Evolutionary conservation across 2,113 vertebrate genomes (phyloP).

Genomic region (Petrocephalus zakoni): DNA sequence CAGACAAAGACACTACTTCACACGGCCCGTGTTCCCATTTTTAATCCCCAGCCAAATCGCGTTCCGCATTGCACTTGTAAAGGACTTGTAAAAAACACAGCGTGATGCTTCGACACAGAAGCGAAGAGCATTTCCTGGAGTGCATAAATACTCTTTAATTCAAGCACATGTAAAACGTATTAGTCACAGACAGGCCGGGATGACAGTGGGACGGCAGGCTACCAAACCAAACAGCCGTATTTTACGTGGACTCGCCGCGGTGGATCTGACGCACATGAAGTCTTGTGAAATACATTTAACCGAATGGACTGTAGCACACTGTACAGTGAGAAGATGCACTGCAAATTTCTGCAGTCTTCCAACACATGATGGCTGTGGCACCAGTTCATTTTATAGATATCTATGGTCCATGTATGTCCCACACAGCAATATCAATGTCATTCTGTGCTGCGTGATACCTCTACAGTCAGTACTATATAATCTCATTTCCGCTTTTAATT

Average conservation of each 20-base stretch:
- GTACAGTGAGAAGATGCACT: neutral
- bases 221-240: neutral
- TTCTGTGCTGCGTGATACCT: neutral
- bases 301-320: neutral
- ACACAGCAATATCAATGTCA: neutral
- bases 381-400: neutral
- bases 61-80: neutral
- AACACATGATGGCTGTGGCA: neutral
- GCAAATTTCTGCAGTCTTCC: neutral
- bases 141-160: neutral
- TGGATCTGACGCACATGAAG: neutral
- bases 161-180: neutral
- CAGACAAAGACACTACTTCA: neutral
- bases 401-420: neutral
- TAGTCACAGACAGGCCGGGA: neutral
- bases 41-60: neutral
- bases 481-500: neutral
- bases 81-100: neutral
- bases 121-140: neutral
- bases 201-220: neutral
- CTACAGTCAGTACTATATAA: neutral
- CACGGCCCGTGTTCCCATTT: neutral
- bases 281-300: too few species aligned
- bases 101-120: neutral
- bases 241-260: neutral